Evolutionary conservation across 2,113 vertebrate species (phyloP), one percentile per base, ranked within the genome.

Genomic region (Xiphophorus couchianus): DNA sequence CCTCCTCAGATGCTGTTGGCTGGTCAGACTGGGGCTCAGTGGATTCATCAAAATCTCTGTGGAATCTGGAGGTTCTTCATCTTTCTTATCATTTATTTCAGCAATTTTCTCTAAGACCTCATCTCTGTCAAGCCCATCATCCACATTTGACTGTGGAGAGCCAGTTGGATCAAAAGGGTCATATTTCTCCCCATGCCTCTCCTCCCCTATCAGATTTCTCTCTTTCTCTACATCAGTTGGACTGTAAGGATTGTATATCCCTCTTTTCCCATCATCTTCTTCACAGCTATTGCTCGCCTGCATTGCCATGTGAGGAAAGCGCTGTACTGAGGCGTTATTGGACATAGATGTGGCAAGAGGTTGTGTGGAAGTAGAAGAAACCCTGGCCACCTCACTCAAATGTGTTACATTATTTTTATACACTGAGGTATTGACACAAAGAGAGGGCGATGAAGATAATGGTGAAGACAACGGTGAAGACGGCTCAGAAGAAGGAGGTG

Each of bases 81-180:
- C 94, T 89, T 58, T 94, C 62, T 64, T 73, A 4, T 84, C 82
- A 30, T 83, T 77, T 19, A 44, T 71, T 3, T 80, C 81, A 42
- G 25, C 17, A 0, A 42, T 74, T 60, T 42, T 74, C 7, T 71
- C 78, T 25, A 62, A 9, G 14, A 60, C 63, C 19, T 51, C 77
- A 4, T 35, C 39, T 73, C 82, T 76, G 10, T 30, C 62, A 22
- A 51, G 66, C 2, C 33, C n/a, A 31, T 73, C 14, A 30, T 89
- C 88, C 3, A 67, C 66, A n/a, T 94, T 93, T 29, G 94, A 95
- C 1, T 81, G 91, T 11, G 95, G 94, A 3, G 97, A 97, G 39
- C 96, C 96, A 0, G 97, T 98, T 29, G 97, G 97, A 39, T 98
- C 96, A 62, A 98, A 98, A 1, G 97, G 97, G 74, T 98, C 97